Evolutionary conservation across 2,888 invertebrate species (phyloP), one percentile per base, ranked within the genome.

Genomic region (Antheraea assamensis): DNA sequence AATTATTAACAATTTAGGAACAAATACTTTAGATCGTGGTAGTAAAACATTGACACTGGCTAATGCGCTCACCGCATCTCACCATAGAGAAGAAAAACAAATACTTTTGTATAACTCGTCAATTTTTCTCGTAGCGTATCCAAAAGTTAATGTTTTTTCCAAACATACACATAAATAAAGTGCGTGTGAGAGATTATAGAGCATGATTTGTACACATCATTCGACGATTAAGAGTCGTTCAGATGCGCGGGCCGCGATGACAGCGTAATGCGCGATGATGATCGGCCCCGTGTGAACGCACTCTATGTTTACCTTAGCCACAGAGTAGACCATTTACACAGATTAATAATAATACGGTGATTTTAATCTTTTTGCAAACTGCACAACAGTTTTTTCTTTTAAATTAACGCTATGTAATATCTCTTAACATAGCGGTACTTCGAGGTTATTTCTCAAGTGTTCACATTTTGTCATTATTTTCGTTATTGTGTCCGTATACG

Each of bases 241-340:
- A 76, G 77, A 76, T 77, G 73, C 35, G 68, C 49, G 55, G 71
- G 55, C 31, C 71, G 74, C 72, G 78, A 73, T 75, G 78, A 78
- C 30, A 73, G 76, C 75, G 73, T 78, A 77, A 78, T 78, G 77
- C 70, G 71, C 64, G 72, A 70, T 72, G 78, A 64, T 74, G 78
- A 78, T 74, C 74, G 52, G 71, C 64, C 73, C 55, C 27, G 74
- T 75, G 77, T 78, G 78, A 77, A 77, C 74, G 76, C 73, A 75
- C 75, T 74, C 73, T 74, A 52, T 75, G 75, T 75, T 75, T 76
- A 75, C 73, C 31, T 72, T 71, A 24, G 21, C 17, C 49, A 61
- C 52, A 74, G 74, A 74, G 70, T 73, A 74, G 55, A 58, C 35
- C 27, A 58, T 15, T 24, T 10, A 27, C 21, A 70, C 73, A 73